A percentile compares a stretch with the other conserved stretches of the same genome.
Conservation (phyloP, 2,113 vertebrate genomes). For the Rostratula benghalensis region DNA sequence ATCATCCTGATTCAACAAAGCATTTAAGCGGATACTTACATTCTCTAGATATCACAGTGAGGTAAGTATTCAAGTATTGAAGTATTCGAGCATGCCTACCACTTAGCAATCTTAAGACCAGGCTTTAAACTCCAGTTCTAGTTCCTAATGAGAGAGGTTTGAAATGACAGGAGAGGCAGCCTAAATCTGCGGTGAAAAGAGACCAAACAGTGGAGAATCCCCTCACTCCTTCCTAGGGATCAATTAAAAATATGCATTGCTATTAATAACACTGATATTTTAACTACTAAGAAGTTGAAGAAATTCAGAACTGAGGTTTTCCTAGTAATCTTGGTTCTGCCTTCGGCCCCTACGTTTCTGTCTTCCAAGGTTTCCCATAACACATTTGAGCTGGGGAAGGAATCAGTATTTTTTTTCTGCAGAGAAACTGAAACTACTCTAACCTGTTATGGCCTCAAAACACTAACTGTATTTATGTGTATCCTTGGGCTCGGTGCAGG, state of each 20-base stretch:
- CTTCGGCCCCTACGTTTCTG: neutral
- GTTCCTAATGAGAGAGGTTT: neutral
- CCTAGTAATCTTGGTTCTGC: neutral
- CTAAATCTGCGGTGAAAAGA: neutral
- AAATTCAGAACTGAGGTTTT: neutral
- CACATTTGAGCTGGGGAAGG: neutral
- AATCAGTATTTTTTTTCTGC: neutral
- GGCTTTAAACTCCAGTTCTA: neutral
- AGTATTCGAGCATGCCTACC: neutral
- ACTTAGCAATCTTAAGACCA: constrained; percentile 4
- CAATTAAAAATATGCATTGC: neutral
- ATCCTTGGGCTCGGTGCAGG: neutral
- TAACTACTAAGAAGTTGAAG: neutral
- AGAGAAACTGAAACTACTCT: neutral
- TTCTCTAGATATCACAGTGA: constrained; percentile 19
- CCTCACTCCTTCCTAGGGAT: neutral
- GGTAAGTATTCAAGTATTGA: neutral
- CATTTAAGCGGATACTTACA: neutral
- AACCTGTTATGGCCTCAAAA: neutral
- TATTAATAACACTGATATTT: neutral
- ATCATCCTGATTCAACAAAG: neutral
- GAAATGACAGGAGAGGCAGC: neutral
- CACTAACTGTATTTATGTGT: neutral
- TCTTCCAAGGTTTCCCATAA: neutral
- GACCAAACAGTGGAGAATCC: neutral